Evolutionary conservation across 1,140 invertebrate species (phyloP).

Genomic region (Lerema accius): DNA sequence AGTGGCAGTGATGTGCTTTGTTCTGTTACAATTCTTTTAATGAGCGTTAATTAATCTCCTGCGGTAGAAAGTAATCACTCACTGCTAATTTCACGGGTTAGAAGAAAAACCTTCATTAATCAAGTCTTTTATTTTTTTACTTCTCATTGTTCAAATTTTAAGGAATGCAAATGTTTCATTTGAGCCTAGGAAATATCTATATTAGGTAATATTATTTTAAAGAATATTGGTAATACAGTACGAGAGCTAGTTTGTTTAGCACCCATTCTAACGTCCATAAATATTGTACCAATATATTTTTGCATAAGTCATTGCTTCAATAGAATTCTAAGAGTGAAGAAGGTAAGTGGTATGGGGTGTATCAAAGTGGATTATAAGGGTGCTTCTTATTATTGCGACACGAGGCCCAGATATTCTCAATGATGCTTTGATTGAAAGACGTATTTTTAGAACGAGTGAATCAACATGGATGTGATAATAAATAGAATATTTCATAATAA

Average conservation of each 20-base stretch:
- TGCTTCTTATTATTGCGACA: slow-evolving; percentile 2
- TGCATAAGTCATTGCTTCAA: neutral
- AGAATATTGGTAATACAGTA: too few relatives aligned
- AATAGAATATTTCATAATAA: too few relatives aligned
- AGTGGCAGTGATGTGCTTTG: slow-evolving; percentile 4
- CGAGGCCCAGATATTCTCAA: slow-evolving; percentile 3
- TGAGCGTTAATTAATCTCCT: slow-evolving; percentile 14
- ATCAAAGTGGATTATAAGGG: neutral
- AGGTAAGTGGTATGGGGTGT: neutral
- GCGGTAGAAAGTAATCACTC: slow-evolving; percentile 1
- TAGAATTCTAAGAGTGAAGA: neutral
- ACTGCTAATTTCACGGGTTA: slow-evolving; percentile 2
- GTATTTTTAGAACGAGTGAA: neutral
- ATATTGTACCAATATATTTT: too few relatives aligned
- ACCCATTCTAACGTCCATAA: too few relatives aligned
- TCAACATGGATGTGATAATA: too few relatives aligned
- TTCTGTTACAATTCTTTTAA: slow-evolving; percentile 20
- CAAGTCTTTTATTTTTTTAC: neutral
- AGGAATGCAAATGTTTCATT: too few relatives aligned
- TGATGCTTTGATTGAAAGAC: neutral
- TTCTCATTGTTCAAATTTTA: neutral
- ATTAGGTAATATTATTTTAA: too few relatives aligned
- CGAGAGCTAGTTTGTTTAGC: too few relatives aligned
- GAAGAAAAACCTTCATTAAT: neutral
- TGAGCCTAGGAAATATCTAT: too few relatives aligned